phyloP scores from a whole-genome alignment of 2,113 vertebrate species.

The Aegithalos caudatus region DNA sequence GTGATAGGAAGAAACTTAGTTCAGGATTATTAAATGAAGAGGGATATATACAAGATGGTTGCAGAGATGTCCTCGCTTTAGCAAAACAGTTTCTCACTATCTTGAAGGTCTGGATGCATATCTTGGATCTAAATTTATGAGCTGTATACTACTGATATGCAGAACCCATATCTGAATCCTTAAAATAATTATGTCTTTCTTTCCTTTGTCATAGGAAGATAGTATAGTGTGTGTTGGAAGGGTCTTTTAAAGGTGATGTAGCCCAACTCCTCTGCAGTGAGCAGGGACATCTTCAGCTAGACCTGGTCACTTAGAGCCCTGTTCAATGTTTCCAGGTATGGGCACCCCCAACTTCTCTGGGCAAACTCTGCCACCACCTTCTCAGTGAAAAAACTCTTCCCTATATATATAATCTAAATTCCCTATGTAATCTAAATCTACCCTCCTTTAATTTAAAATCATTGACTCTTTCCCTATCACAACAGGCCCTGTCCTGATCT shows the following conservation, averaged over 20 bases:
- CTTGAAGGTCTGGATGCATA: background rate
- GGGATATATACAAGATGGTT: background rate
- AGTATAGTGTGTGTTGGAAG: background rate
- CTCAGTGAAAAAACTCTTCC: background rate
- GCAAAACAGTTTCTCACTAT: background rate
- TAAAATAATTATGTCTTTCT: background rate
- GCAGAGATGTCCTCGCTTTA: background rate
- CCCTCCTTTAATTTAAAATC: background rate
- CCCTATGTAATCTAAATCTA: background rate
- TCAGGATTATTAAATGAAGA: background rate
- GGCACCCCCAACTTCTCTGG: background rate
- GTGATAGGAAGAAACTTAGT: background rate
- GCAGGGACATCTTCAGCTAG: background rate
- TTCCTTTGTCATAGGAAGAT: background rate
- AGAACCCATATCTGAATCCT: background rate
- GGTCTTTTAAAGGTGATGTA: background rate
- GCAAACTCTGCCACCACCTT: background rate
- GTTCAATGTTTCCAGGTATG: background rate
- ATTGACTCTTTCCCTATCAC: background rate
- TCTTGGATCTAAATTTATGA: background rate
- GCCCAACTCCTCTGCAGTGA: background rate
- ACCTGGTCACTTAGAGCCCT: background rate
- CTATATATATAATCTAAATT: no score
- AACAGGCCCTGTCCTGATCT: accelerated
- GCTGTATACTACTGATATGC: accelerated